Conservation (phyloP, 92 coral and sea anemone genomes). For the Umimayanthus chanpuru region DNA sequence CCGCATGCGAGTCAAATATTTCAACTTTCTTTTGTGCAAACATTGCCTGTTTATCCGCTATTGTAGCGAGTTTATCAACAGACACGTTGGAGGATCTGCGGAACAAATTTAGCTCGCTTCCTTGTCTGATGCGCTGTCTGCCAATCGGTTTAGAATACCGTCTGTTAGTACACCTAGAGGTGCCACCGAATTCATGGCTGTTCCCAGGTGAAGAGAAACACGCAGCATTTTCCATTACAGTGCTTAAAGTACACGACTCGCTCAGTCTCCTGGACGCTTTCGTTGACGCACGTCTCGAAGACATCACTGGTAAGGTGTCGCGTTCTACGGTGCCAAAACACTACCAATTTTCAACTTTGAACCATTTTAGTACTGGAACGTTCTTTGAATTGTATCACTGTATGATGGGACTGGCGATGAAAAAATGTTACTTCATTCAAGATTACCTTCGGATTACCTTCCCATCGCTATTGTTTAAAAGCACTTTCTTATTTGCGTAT, state of each 20-base stretch:
- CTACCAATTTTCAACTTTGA: neutral
- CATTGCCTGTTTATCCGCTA: slow-evolving; percentile 40
- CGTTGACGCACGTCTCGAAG: neutral
- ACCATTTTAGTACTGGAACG: neutral
- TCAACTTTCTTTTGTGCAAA: slow-evolving; percentile 49
- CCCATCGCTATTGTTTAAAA: neutral
- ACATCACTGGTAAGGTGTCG: neutral
- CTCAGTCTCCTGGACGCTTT: neutral
- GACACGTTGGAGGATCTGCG: neutral
- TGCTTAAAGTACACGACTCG: neutral
- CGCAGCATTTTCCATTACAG: slow-evolving; percentile 9
- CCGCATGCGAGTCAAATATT: slow-evolving; percentile 75
- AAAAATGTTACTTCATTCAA: neutral
- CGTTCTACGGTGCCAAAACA: neutral
- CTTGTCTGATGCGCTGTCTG: neutral
- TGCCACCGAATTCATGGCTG: neutral
- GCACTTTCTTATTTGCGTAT: neutral
- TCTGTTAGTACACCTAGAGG: neutral
- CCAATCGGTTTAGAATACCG: neutral
- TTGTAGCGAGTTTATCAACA: neutral
- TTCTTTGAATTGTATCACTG: neutral
- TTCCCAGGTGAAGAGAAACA: neutral
- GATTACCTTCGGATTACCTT: neutral
- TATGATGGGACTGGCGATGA: neutral
- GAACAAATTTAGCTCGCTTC: neutral